Evolutionary conservation across 2,888 invertebrate genomes (phyloP), one percentile per base, ranked within the genome.

Genomic region (Choristoneura rosaceana): DNA sequence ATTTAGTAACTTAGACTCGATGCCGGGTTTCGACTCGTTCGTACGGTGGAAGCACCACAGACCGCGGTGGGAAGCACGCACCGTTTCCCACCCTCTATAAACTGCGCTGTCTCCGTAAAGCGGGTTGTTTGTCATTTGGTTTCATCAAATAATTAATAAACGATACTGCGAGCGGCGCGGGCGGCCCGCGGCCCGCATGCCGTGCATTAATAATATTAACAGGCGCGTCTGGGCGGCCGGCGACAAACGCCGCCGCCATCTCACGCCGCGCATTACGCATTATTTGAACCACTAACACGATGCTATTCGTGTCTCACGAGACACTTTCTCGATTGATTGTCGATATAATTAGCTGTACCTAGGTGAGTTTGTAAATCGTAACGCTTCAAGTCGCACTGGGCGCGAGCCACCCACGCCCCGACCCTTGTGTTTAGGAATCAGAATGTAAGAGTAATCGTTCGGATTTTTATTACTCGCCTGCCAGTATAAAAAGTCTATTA

Each of bases 251-350:
- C 66, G 63, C 70, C 52, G 15, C 66, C 65, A 67, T 68, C 60
- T 69, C 74, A 50, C 68, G 75, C 74, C 74, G 61, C 69, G 63
- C 73, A 61, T 69, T 62, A 73, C 76, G 71, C 74, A 76, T 82
- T 79, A 83, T 82, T 80, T 78, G 78, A 78, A 79, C 78, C 78
- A 78, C 77, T 78, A 80, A 79, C 58, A 50, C 74, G 70, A 74
- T 74, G 82, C 83, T 87, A 86, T 85, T 85, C 76, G 77, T 82
- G 84, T 85, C 83, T 78, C 81, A 77, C 77, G 80, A 82, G 82
- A 75, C 84, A 84, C 83, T 87, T 83, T 87, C 86, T 84, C 86
- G 84, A 89, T 89, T 88, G 87, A 87, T 86, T 85, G 83, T 83
- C 80, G 81, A 82, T 89, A 87, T 86, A 85, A 87, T 87, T 89